Evolutionary conservation across 2,797 vertebrate genomes (phyloP), one percentile per base, ranked within the genome.

Genomic region (Pseudochaenichthys georgianus): DNA sequence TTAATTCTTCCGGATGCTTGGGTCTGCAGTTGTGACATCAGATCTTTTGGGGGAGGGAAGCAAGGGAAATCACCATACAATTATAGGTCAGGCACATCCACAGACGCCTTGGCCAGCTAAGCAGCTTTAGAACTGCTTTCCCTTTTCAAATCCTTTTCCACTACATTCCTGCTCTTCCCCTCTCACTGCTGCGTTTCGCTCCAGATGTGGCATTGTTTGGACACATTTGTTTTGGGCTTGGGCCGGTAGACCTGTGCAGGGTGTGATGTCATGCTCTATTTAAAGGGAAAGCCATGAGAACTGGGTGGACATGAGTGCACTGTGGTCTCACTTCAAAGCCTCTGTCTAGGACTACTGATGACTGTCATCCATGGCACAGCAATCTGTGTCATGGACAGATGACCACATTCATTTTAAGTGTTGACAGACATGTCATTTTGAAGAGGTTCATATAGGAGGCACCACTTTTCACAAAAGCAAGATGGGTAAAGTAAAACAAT

Each of bases 181-280:
- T 64, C 64, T 72, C 64, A 19, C 48, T 60, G 53, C 57, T 80
- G 73, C 73, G 57, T 93, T 80, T 84, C 41, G 67, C 88, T 93
- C 93, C 92, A 95, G 90, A 95, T 95, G 93, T 93, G 84, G 91
- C 92, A 93, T 94, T 95, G 93, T 94, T 94, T 89, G 74, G 89
- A 92, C 84, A 86, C 84, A 88, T 92, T 93, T 92, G 89, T 92
- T 92, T 93, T 89, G 84, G 85, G 89, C 86, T 85, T 13, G 60
- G 69, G 80, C 88, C 79, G 71, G 75, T 87, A 76, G 88, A 93
- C 88, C 91, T 94, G 91, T 67, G 57, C 73, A 73, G 38, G 66
- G 78, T 77, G 88, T 94, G 92, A 95, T 92, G 92, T 94, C 91
- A 94, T 91, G 89, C 88, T 94, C 91, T 94, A 90, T 94, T 94